A percentile compares a stretch with the other conserved stretches of the same genome.
These are phyloP conservation scores for Paramisgurnus dabryanus DNA, from an alignment of 2,113 vertebrate genomes.

Conservation along the genomic window DNA sequence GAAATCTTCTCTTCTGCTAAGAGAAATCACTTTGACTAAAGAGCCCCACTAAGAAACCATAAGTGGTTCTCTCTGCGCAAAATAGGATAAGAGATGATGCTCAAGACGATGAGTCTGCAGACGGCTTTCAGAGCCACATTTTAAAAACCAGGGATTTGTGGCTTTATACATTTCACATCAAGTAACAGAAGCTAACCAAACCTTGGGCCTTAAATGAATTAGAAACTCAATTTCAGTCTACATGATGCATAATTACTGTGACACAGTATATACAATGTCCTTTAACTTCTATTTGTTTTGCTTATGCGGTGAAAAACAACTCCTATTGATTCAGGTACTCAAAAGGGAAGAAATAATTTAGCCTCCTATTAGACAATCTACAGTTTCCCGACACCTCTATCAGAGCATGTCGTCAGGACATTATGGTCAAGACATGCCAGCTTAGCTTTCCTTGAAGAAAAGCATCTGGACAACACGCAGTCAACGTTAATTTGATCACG, in stretches of 20 bases:
- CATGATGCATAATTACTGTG: constrained; percentile 64
- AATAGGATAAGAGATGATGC: constrained; percentile 64
- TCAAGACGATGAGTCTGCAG: constrained; percentile 38
- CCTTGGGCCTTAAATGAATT: constrained; percentile 52
- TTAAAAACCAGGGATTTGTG: constrained; percentile 34
- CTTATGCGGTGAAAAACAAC: constrained; percentile 82
- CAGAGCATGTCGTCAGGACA: constrained; percentile 68
- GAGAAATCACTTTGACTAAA: constrained; percentile 52
- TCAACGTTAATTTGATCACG: constrained; percentile 77
- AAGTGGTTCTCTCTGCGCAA: constrained; percentile 62
- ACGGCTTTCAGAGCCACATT: constrained; percentile 33
- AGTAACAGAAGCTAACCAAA: constrained; percentile 63
- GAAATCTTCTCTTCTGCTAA: constrained; percentile 38
- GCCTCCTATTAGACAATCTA: constrained; percentile 68
- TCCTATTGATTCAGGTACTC: constrained; percentile 71
- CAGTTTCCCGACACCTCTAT: constrained; percentile 71
- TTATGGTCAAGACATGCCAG: constrained; percentile 69
- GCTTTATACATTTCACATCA: constrained; percentile 40
- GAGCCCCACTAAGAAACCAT: constrained; percentile 59
- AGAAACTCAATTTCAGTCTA: constrained; percentile 57
- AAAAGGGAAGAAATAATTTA: constrained; percentile 64
- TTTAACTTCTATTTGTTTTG: constrained; percentile 66
- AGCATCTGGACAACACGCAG: constrained; percentile 70
- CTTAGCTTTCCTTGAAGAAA: constrained; percentile 74
- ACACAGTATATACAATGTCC: constrained; percentile 39